Conservation (phyloP, 2,113 vertebrate genomes). For the Merops nubicus region DNA sequence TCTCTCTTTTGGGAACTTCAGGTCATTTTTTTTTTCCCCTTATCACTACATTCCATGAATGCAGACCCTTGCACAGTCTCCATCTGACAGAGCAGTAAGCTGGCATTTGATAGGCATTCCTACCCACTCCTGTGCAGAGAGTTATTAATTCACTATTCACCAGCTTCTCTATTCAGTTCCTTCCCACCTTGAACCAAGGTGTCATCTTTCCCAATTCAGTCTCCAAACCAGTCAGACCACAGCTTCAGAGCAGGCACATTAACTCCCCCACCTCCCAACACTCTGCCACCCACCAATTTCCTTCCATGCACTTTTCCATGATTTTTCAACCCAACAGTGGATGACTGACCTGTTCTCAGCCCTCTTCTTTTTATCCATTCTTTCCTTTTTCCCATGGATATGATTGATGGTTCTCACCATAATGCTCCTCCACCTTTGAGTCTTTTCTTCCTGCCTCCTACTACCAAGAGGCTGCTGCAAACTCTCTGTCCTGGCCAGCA, state of each 20-base stretch:
- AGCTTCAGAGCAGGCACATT: not conserved
- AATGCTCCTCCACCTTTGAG: not conserved
- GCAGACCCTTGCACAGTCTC: too few relatives aligned
- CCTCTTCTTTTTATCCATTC: not conserved
- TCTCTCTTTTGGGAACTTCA: too few relatives aligned
- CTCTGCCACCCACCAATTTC: not conserved
- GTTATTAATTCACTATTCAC: not conserved
- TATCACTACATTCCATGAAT: too few relatives aligned
- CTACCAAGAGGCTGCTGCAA: fast-evolving
- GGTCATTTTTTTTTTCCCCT: too few relatives aligned
- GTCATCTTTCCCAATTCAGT: not conserved
- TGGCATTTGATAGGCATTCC: too few relatives aligned
- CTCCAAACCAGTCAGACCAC: not conserved
- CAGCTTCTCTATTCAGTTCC: not conserved
- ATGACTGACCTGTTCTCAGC: not conserved
- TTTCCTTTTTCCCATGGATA: not conserved
- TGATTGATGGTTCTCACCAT: not conserved
- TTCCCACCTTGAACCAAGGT: not conserved
- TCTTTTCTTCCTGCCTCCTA: not conserved
- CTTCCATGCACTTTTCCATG: not conserved
- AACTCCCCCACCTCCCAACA: too few relatives aligned
- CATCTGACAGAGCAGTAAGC: not conserved
- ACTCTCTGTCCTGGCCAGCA: not conserved
- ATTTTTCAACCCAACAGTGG: not conserved
- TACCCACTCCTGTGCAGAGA: too few relatives aligned